These are phyloP conservation scores for Apodemus sylvaticus DNA, from an alignment of 2,113 vertebrate genomes.

Conservation along the genomic window DNA sequence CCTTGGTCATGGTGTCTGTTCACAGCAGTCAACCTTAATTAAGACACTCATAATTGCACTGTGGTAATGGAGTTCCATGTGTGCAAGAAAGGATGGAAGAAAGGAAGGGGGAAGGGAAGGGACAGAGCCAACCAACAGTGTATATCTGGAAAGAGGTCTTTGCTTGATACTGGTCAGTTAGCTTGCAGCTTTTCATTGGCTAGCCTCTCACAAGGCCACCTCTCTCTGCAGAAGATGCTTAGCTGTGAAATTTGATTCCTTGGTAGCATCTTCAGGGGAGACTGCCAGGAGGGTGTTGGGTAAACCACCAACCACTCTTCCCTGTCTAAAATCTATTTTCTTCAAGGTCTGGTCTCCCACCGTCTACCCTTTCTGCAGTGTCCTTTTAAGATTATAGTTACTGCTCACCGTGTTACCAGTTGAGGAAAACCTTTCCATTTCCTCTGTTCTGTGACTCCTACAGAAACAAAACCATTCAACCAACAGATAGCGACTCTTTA, in stretches of 20 bases:
- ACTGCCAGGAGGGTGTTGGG: neutral
- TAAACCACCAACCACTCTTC: neutral
- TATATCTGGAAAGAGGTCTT: neutral
- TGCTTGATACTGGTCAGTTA: neutral
- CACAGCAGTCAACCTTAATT: too few relatives aligned
- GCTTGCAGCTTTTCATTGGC: neutral
- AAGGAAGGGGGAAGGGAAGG: neutral
- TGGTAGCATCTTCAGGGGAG: neutral
- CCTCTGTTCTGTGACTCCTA: neutral
- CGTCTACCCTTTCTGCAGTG: neutral
- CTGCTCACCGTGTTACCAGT: neutral
- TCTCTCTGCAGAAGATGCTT: neutral
- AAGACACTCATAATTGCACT: neutral
- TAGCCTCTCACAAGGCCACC: neutral
- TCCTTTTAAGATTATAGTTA: slow-evolving; percentile 28
- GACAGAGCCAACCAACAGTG: neutral
- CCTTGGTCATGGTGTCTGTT: too few relatives aligned
- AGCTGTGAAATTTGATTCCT: neutral
- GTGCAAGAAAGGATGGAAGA: neutral
- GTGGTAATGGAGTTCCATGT: neutral
- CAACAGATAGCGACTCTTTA: neutral
- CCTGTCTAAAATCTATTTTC: neutral
- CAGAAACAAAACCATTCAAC: neutral
- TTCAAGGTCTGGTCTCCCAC: neutral
- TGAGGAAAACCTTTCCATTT: slow-evolving; percentile 2